Evolutionary conservation across 2,113 vertebrate genomes (phyloP), one percentile per base, ranked within the genome.

Genomic region (Trematomus loennbergii): DNA sequence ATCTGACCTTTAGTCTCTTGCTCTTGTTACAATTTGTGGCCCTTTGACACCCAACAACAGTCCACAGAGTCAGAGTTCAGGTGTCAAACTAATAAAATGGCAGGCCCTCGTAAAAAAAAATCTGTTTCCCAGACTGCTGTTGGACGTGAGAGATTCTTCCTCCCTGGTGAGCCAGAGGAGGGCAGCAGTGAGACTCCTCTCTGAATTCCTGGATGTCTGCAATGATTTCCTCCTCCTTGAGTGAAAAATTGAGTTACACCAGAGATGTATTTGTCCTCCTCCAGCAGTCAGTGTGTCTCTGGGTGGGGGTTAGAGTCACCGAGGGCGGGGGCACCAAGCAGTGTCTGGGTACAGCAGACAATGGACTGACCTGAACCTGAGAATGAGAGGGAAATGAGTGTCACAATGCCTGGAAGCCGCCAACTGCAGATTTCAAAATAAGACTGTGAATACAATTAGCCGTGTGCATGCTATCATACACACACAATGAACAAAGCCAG

Each of bases 271-370:
- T 33, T 81, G 73, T 87, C 65, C 95, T 87, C 70, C 95, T 94
- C 59, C 63, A 17, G 74, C 76, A 12, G 29, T 57, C 57, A 20
- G 15, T 18, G 18, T 63, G 94, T 93, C n/a, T 80, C 91, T 60
- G 57, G 61, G n/a, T 18, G 81, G 84, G 48, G n/a, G 84, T 94
- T 95, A 96, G 72, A 95, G 96, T 81, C 77, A 69, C 80, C 88
- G 62, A 1, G 92, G 92, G 74, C 45, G 72, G 5, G 96, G 97
- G 92, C 97, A 99, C 97, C 97, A 98, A 7, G 95, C 94, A 5
- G 97, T 98, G 93, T 98, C 97, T 0, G 97, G 96, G 89, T 98
- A 96, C 88, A 99, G 88, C 90, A 96, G 89, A 93, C 97, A 99
- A 94, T 99, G 97, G 88, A 98, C 88, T 1, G 97, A 97, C 89